These are phyloP conservation scores for Proisotoma minuta DNA, from an alignment of 2,888 invertebrate genomes.

Conservation along the genomic window DNA sequence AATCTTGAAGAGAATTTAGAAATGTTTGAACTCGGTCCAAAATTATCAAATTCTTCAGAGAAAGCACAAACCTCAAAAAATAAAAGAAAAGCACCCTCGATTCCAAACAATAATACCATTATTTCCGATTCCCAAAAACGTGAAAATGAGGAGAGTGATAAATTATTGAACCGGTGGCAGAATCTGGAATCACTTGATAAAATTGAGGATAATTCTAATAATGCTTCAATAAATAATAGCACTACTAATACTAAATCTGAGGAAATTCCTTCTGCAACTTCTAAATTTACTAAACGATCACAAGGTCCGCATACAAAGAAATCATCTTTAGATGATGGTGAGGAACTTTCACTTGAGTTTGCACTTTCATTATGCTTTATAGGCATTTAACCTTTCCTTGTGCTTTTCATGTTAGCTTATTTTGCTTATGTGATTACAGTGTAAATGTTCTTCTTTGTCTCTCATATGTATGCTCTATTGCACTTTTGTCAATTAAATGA, in stretches of 20 bases:
- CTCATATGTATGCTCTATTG: no score
- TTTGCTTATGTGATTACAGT: no score
- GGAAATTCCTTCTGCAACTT: neutral
- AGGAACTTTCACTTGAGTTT: no score
- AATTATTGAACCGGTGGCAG: conserved; percentile 43
- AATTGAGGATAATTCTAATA: conserved; percentile 13
- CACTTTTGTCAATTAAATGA: no score
- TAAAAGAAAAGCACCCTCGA: neutral
- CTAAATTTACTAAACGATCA: conserved; percentile 5
- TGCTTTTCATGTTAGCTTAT: no score
- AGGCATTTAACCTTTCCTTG: no score
- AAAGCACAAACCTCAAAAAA: neutral
- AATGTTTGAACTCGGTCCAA: conserved; percentile 37
- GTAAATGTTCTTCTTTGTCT: no score
- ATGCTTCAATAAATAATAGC: conserved; percentile 17
- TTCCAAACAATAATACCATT: conserved; percentile 23
- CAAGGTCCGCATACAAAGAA: neutral
- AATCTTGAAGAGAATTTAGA: conserved; percentile 46
- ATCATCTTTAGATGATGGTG: conserved; percentile 2
- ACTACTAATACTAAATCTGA: conserved; percentile 18
- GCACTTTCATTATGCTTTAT: no score
- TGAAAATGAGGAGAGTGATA: neutral
- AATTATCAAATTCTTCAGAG: neutral
- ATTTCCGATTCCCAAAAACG: conserved; percentile 23
- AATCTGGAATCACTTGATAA: conserved; percentile 43